phyloP scores from a whole-genome alignment of 2,797 vertebrate species.

The Taenioides sp. region DNA sequence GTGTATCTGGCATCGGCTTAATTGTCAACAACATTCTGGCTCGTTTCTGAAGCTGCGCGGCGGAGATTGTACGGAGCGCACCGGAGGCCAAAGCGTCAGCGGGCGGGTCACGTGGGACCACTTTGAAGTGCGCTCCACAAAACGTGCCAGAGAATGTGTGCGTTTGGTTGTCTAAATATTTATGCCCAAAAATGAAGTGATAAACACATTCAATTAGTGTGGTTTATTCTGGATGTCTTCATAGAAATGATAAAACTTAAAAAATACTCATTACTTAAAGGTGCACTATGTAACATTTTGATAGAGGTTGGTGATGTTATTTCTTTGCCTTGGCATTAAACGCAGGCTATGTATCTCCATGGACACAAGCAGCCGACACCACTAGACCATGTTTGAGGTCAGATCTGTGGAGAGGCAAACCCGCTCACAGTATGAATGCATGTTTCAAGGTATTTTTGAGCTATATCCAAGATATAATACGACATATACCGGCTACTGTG shows the following conservation, averaged over 20 bases:
- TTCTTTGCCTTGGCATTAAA: background rate
- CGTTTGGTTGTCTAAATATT: slow-evolving; percentile 69
- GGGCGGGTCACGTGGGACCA: slow-evolving; percentile 66
- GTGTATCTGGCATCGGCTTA: slow-evolving; percentile 84
- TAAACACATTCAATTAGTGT: slow-evolving; percentile 55
- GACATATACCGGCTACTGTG: background rate
- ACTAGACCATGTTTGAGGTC: background rate
- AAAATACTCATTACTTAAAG: background rate
- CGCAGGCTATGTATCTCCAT: background rate
- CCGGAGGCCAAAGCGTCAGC: slow-evolving; percentile 71
- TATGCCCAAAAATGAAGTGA: slow-evolving; percentile 51
- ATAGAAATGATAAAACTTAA: background rate
- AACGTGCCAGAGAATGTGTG: slow-evolving; percentile 42
- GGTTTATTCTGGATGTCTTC: slow-evolving; percentile 28
- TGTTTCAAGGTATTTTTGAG: no score
- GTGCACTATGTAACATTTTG: no score
- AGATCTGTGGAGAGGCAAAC: no score
- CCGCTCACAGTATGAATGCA: no score
- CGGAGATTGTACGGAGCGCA: slow-evolving; percentile 63
- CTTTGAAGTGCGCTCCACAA: slow-evolving; percentile 78
- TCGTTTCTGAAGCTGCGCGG: slow-evolving; percentile 61
- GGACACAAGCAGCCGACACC: no score
- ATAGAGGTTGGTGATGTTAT: background rate
- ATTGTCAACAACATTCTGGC: slow-evolving; percentile 81
- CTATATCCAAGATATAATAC: background rate